Base-by-base conservation (phyloP, 2,888 invertebrate genomes). In the Andrena hattorfiana region DNA sequence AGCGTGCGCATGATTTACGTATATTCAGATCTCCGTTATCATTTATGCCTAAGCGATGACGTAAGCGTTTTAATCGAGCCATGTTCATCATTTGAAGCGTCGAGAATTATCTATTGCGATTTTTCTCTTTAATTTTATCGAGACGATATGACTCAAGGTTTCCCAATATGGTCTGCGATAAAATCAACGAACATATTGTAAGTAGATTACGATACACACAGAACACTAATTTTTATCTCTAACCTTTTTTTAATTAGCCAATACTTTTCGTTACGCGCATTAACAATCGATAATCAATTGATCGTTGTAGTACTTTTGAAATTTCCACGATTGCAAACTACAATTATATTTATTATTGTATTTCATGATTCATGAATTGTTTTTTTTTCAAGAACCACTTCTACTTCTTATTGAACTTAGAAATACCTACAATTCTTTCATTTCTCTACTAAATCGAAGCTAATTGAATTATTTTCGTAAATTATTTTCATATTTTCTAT, bases 11-110 rank as follows among this genome's bases (percentile, higher is more conserved):
- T 32, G 49, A 16, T 10, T 66, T 66, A 32, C 30, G 6, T 59
- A 49, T 66, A 66, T 56, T 56, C 16, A 23, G 16, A 77, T 49
- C 77, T 64, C 64, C 26, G 66, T 67, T 67, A 77, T 66, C 48
- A 60, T 63, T 59, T 77, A 62, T 78, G 78, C 67, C 26, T 28
- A 62, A 3, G 51, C 28, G 51, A 42, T 62, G 77, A 77, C 66
- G 78, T 60, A 49, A 66, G 49, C 8, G 28, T 73, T 56, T 68
- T n/a, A 42, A 67, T 67, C 60, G 7, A 49, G 49, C 28, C 8
- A 67, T 6, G 20, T n/a, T 13, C 49, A 49, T 66, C 66, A 35
- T 77, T 76, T 20, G 26, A 76, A 64, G 32, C 20, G n/a, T 4
- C 60, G 7, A 16, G 7, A 26, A 16, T 35, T 28, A 60, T 77